Conservation (phyloP, 2,888 invertebrate species). For the Hirtodrosophila trivittata region DNA sequence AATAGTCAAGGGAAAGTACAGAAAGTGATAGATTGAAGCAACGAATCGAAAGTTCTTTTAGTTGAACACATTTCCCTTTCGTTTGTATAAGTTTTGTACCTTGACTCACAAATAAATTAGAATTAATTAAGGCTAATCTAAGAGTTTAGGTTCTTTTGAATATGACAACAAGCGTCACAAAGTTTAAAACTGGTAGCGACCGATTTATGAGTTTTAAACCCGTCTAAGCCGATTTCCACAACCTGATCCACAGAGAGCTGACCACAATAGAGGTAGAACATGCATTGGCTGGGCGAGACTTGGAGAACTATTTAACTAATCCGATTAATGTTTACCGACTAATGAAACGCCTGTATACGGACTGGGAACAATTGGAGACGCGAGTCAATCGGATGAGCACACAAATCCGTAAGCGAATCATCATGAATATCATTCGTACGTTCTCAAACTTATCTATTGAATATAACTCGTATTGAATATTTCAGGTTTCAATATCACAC, state of each 20-base stretch:
- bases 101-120: conserved; percentile 74
- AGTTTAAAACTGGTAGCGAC: conserved; percentile 61
- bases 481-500: conserved; percentile 88
- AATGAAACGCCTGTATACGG: conserved; percentile 95
- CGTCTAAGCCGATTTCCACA: conserved; percentile 37
- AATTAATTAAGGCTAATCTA: conserved; percentile 65
- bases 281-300: conserved; percentile 89
- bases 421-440: no score
- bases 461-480: conserved; percentile 6
- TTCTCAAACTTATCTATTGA: conserved; percentile 24
- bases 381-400: conserved; percentile 88
- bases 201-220: conserved; percentile 44
- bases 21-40: no score
- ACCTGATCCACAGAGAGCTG: conserved; percentile 82
- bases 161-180: conserved; percentile 55
- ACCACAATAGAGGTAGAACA: conserved; percentile 89
- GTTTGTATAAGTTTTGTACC: conserved; percentile 54
- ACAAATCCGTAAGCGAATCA: conserved; percentile 82
- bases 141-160: conserved; percentile 24
- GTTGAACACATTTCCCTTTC: conserved; percentile 64
- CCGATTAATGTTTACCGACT: conserved; percentile 97
- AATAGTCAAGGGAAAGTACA: no score
- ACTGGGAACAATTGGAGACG: conserved; percentile 92
- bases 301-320: conserved; percentile 92
- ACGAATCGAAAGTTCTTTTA: conserved; percentile 5